Base-by-base conservation (phyloP, 2,888 invertebrate genomes). In the Drosophila putrida region DNA sequence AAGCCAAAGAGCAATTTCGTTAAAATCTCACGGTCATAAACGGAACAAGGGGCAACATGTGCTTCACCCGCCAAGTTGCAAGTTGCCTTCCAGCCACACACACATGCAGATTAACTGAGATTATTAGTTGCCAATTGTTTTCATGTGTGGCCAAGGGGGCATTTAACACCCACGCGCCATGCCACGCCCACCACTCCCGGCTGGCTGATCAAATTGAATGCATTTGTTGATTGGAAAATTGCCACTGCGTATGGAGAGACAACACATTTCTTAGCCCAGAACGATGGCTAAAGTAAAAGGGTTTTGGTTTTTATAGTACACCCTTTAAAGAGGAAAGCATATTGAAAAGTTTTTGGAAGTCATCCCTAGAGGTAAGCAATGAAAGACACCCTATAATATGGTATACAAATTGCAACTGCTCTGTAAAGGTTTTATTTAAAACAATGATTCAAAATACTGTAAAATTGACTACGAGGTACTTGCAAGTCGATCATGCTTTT, bases 141-240 rank as follows among this genome's bases (percentile, higher is more conserved):
- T 80, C 74, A 51, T 59, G 73, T 68, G 73, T 79, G 69, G 74
- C 75, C 75, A 84, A 82, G 80, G 68, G 71, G 62, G 75, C 78
- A 79, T 80, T 84, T 82, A 86, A 59, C 70, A 35, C 74, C 74
- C 77, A 65, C 66, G 51, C 53, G 66, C 78, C 71, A 55, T 71
- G 58, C 47, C 63, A 25, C 65, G 43, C 55, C 54, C 57, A 53
- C 70, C 28, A 38, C 61, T 49, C 41, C 76, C 78, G 79, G 72
- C 59, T 78, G 82, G 85, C 70, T 78, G 83, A 85, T 71, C 83
- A 90, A 82, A 90, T 78, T 91, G 91, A 92, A 92, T 91, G 90
- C 91, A 92, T 92, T 92, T 92, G 86, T 88, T 92, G 92, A 92
- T 92, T 92, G 82, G 90, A 91, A 92, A 86, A 91, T 91, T 91